Evolutionary conservation across 2,113 vertebrate species (phyloP).

Genomic region (Rostratula benghalensis): DNA sequence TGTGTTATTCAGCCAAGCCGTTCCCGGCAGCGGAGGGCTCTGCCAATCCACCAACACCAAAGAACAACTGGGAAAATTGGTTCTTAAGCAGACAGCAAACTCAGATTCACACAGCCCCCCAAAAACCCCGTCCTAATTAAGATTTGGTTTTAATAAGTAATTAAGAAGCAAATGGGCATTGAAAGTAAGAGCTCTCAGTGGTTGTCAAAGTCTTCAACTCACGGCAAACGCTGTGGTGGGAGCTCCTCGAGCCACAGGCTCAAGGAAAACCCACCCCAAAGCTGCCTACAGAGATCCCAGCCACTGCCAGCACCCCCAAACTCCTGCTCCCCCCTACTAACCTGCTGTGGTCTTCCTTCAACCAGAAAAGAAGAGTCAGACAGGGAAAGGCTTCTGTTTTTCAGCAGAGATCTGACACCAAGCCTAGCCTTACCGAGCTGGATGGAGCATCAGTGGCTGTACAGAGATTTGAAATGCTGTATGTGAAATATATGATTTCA

Average conservation of each 20-base stretch:
- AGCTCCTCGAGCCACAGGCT: neutral
- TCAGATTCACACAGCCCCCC: neutral
- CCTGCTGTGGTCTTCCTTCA: neutral
- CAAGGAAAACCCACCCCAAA: neutral
- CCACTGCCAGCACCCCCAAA: neutral
- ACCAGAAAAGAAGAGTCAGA: neutral
- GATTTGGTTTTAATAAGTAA: neutral
- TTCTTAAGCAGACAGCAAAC: neutral
- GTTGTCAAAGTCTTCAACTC: neutral
- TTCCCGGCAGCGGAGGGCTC: neutral
- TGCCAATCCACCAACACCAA: neutral
- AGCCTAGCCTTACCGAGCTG: neutral
- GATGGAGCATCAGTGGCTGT: neutral
- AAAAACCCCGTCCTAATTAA: neutral
- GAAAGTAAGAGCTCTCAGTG: neutral
- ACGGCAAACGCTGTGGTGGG: neutral
- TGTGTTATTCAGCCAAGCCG: neutral
- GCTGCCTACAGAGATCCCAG: neutral
- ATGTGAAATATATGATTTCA: neutral
- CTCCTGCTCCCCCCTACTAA: too few relatives aligned
- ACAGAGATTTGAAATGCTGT: neutral
- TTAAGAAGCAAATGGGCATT: neutral
- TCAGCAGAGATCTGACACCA: neutral
- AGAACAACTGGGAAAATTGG: neutral
- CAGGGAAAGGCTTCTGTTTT: neutral